These are phyloP conservation scores for Caenorhabditis sp. DNA, from an alignment of 2,888 invertebrate genomes.

Conservation along the genomic window DNA sequence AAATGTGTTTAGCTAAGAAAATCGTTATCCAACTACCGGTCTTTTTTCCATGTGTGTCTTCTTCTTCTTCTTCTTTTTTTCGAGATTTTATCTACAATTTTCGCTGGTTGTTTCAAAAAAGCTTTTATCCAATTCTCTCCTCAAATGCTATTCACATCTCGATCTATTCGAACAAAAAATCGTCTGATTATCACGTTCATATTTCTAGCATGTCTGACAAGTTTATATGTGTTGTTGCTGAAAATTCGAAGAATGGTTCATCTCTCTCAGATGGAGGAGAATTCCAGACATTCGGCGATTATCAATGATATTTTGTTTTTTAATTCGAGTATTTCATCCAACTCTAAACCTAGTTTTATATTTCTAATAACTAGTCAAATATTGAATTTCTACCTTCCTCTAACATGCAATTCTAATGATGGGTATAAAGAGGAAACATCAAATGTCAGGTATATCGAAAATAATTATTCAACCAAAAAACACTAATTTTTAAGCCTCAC, in stretches of 20 bases:
- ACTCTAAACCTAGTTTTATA: conserved; percentile 19
- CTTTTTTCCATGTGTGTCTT: background rate
- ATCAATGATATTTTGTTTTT: conserved; percentile 31
- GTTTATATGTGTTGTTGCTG: conserved; percentile 32
- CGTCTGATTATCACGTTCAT: conserved; percentile 29
- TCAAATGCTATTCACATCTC: background rate
- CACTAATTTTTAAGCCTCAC: conserved; percentile 11
- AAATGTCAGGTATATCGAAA: conserved; percentile 14
- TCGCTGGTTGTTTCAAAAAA: background rate
- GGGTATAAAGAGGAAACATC: conserved; percentile 22
- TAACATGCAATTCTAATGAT: conserved; percentile 34
- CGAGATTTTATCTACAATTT: background rate
- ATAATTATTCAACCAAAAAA: background rate
- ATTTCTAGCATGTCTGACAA: conserved; percentile 23
- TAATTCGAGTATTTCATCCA: conserved; percentile 30
- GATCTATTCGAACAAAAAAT: conserved; percentile 13
- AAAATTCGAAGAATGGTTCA: conserved; percentile 33
- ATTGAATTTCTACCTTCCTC: conserved; percentile 28
- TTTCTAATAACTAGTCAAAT: conserved; percentile 35
- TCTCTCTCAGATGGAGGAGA: conserved; percentile 32
- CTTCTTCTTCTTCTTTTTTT: background rate
- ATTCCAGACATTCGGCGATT: conserved; percentile 33
- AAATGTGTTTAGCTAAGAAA: background rate
- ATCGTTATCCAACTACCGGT: background rate
- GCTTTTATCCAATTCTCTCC: background rate